Evolutionary conservation across 2,113 vertebrate genomes (phyloP).

Genomic region (Anseranas semipalmata): DNA sequence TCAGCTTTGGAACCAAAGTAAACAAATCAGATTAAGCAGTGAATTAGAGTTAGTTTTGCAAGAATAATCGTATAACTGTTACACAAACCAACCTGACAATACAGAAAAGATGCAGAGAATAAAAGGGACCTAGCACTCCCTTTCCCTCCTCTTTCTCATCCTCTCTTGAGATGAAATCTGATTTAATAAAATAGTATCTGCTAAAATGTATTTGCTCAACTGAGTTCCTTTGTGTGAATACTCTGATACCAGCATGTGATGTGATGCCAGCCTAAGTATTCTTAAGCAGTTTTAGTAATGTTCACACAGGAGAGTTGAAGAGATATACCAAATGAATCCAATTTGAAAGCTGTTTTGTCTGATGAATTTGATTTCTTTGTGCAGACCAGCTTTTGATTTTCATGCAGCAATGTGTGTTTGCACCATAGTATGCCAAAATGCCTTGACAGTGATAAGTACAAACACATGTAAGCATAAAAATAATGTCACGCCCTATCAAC

Average conservation of each 20-base stretch:
- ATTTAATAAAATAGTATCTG: not conserved
- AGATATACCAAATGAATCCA: not conserved
- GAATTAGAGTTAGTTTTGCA: conserved; percentile 27
- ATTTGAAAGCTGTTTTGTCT: not conserved
- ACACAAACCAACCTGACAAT: not conserved
- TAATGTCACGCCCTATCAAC: not conserved
- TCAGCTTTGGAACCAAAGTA: not conserved
- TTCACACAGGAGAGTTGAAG: not conserved
- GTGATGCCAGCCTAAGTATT: not conserved
- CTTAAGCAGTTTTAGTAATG: not conserved
- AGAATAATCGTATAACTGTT: not conserved
- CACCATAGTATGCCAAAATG: not conserved
- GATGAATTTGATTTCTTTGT: not conserved
- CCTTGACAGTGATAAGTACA: not conserved
- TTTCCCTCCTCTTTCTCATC: conserved; percentile 6
- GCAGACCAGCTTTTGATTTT: not conserved
- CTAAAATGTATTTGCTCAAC: not conserved
- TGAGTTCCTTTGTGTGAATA: not conserved
- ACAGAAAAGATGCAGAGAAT: not conserved
- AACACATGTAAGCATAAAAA: not conserved
- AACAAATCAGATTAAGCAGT: not conserved
- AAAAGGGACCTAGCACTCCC: not conserved
- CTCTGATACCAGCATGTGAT: not conserved
- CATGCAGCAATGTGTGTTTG: not conserved
- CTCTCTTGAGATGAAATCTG: not conserved